Percentiles rank a stretch among this genome's conserved stretches.
Conservation (phyloP, 1,140 invertebrate genomes). For the Nephotettix cincticeps region DNA sequence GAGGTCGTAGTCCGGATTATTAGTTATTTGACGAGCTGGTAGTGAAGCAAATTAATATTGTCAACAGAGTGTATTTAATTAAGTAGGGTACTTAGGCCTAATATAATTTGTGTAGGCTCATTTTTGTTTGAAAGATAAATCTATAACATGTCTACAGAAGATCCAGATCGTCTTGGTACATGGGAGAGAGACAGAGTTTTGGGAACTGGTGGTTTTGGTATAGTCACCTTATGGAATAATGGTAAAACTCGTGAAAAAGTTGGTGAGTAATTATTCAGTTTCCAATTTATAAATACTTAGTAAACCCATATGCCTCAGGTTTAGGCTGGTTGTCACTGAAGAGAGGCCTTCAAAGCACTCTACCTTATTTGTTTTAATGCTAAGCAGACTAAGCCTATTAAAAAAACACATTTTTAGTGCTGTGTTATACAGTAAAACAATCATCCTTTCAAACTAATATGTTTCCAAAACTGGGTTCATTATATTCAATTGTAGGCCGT, state of each 20-base stretch:
- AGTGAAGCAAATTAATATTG: too few species aligned
- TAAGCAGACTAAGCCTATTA: neutral
- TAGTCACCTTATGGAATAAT: conserved; percentile 63
- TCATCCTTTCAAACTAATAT: too few species aligned
- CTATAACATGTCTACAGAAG: conserved; percentile 16
- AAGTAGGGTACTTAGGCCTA: too few species aligned
- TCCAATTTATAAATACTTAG: neutral
- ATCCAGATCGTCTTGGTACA: conserved; percentile 41
- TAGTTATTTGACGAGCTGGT: too few species aligned
- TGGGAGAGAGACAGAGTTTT: conserved; percentile 59
- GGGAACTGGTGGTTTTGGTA: conserved; percentile 64
- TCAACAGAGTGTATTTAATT: too few species aligned
- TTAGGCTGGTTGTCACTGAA: neutral
- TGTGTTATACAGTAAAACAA: too few species aligned
- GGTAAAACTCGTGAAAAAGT: conserved; percentile 54
- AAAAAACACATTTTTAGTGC: neutral
- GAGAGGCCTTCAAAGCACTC: neutral
- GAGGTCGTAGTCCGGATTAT: too few species aligned
- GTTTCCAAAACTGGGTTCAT: too few species aligned
- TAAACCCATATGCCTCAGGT: neutral
- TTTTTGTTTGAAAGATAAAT: too few species aligned
- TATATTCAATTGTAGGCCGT: too few species aligned
- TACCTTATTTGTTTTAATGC: neutral
- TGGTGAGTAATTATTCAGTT: conserved; percentile 45
- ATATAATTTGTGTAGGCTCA: too few species aligned